Evolutionary conservation across 2,888 invertebrate genomes (phyloP), one percentile per base, ranked within the genome.

Genomic region (Alsophila aescularia): DNA sequence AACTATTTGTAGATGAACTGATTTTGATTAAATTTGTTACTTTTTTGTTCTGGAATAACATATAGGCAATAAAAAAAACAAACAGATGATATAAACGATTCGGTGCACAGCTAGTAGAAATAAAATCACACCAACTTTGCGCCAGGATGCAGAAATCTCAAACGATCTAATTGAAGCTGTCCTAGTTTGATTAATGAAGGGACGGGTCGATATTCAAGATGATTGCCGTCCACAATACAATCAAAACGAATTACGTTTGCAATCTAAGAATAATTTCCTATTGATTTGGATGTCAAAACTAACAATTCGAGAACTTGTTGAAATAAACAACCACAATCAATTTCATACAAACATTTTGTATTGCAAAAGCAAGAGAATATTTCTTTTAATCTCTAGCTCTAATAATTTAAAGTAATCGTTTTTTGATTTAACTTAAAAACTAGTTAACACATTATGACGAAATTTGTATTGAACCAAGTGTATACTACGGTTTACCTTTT

Each of bases 141-240:
- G 53, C 29, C 56, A 54, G 31, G 12, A 27, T 36, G 41, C 31
- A 61, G 48, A 52, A 40, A 57, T 48, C 29, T 40, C 44, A 18
- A 24, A 24, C 37, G 14, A 49, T 56, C 42, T 15, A 70, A 70
- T 69, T 64, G 60, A 69, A 66, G 66, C 64, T 73, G 77, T 80
- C 73, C 74, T 62, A 72, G 75, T 77, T 75, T 85, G 84, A 83
- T 83, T 80, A 83, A 85, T 84, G 81, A 69, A 73, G 70, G 67
- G 68, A 73, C 75, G 51, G 52, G 43, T 60, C 58, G 53, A 40
- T 45, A 51, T 54, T 62, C 51, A 52, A 40, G 52, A 59, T 80
- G 57, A 59, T 81, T 69, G 71, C 62, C 48, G 56, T 55, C 58
- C 51, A 54, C 58, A 58, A 59, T 60, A 66, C 69, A 27, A 50